These are phyloP conservation scores for Oncopodura yosiiana DNA, from an alignment of 1,140 invertebrate genomes.

Conservation along the genomic window DNA sequence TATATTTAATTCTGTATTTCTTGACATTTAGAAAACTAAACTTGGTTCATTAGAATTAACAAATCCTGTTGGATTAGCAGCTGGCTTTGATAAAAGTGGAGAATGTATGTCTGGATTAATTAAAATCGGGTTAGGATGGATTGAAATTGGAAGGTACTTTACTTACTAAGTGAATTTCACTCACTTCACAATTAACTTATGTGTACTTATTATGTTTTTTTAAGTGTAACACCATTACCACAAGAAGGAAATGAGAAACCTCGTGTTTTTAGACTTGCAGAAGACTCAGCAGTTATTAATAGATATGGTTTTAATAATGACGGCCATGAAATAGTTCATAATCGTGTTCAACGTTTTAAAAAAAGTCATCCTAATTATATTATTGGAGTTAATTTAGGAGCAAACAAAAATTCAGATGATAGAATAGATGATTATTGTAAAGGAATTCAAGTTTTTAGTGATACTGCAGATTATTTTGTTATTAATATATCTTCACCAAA, in stretches of 20 bases:
- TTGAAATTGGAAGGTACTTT: slow-evolving; percentile 95
- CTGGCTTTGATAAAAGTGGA: slow-evolving; percentile 96
- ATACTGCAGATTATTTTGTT: slow-evolving; percentile 76
- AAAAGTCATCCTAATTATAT: slow-evolving; percentile 31
- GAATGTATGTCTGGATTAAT: slow-evolving; percentile 74
- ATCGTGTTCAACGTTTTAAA: slow-evolving; percentile 47
- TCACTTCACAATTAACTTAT: too few species aligned
- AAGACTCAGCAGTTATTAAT: slow-evolving; percentile 89
- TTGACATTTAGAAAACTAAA: slow-evolving; percentile 49
- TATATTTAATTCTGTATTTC: background rate
- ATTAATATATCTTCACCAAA: slow-evolving; percentile 84
- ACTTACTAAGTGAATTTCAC: too few species aligned
- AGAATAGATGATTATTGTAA: slow-evolving; percentile 68
- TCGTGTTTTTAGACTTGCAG: slow-evolving; percentile 72
- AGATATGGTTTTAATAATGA: slow-evolving; percentile 94
- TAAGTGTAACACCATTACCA: slow-evolving; percentile 85
- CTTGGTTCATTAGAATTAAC: slow-evolving; percentile 61
- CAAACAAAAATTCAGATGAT: slow-evolving; percentile 76
- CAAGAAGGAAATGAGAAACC: slow-evolving; percentile 88
- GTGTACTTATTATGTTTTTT: too few species aligned
- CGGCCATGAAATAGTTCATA: slow-evolving; percentile 63
- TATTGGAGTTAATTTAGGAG: slow-evolving; percentile 87
- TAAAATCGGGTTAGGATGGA: slow-evolving; percentile 84
- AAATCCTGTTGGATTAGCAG: slow-evolving; percentile 91
- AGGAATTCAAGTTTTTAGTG: slow-evolving; percentile 63